Percentiles rank a stretch among this genome's conserved stretches.
These are phyloP conservation scores for Nephila pilipes DNA, from an alignment of 1,140 invertebrate species.

Conservation along the genomic window DNA sequence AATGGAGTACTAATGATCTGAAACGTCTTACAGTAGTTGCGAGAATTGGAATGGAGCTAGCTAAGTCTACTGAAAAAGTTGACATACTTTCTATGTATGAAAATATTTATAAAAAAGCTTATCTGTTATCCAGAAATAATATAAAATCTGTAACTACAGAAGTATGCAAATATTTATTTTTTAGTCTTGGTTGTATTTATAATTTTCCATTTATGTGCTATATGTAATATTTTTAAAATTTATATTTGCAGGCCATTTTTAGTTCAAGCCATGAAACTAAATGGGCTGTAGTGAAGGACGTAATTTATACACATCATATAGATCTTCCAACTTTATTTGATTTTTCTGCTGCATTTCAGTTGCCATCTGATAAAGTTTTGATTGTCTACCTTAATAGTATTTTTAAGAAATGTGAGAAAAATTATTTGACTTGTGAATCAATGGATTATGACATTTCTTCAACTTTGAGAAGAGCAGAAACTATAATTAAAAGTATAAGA, in stretches of 20 bases:
- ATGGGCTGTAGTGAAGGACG: constrained; percentile 29
- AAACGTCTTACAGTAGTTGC: not conserved
- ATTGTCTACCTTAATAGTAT: not conserved
- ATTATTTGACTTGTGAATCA: not conserved
- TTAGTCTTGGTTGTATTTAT: not conserved
- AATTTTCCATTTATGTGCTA: not conserved
- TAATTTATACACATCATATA: not conserved
- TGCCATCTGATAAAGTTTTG: not conserved
- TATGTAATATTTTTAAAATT: not conserved
- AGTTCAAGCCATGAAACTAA: not conserved
- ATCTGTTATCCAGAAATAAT: not conserved
- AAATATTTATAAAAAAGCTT: constrained; percentile 45
- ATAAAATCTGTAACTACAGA: not conserved
- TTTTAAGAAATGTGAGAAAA: not conserved
- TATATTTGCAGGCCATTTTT: constrained; percentile 6
- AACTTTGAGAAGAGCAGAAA: constrained; percentile 2
- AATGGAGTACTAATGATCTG: not conserved
- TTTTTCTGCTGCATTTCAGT: constrained; percentile 42
- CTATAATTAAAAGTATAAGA: constrained; percentile 14
- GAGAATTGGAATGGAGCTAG: constrained; percentile 28
- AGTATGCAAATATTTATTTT: not conserved
- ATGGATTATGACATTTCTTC: not conserved
- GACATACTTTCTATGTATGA: constrained; percentile 8
- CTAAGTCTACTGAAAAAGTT: not conserved
- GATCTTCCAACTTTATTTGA: constrained; percentile 34